Evolutionary conservation across 2,113 vertebrate species (phyloP), one percentile per base, ranked within the genome.

Genomic region (Cyanoramphus novaezelandiae): DNA sequence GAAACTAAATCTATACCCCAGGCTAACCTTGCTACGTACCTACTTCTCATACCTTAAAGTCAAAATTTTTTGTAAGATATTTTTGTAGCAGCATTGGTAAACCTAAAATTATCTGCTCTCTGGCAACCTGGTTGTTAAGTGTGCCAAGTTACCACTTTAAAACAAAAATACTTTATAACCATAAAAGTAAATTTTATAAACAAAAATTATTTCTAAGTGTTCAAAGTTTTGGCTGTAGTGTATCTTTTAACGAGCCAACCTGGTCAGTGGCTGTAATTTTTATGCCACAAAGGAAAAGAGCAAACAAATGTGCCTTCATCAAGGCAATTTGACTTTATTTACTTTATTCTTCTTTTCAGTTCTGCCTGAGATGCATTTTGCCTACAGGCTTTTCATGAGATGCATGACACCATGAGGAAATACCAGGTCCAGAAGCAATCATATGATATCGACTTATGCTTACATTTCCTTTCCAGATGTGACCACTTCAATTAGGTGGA

Each of bases 171-270:
- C 3, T 75, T 82, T 18, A 2, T 15, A 82, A 29, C 47, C 1
- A 41, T 50, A 35, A 31, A 31, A 24, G 8, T 47, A 62, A 11
- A 29, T 72, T 80, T 77, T 65, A 27, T 69, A 57, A 80, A 65
- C 2, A 60, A 52, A 87, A 57, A 17, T 2, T 1, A 3, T 1
- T 47, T 65, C 31, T 63, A 4, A 0, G 0, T 33, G 47, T 63
- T 85, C n/a, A 31, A 52, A 71, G 13, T 69, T 69, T 71, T 52
- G 7, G 43, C 20, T 47, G 25, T 28, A 60, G 27, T 29, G 21
- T 24, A 27, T 37, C 20, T 83, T 80, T 50, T 47, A 65, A 49
- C 1, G 4, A 72, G 29, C 19, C 16, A 60, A 43, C 8, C 11
- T 64, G 14, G 11, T 46, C 25, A 85, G 17, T 60, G 37, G 5